phyloP scores from a whole-genome alignment of 2,888 invertebrate species.

The Hypselothyrea guttata region DNA sequence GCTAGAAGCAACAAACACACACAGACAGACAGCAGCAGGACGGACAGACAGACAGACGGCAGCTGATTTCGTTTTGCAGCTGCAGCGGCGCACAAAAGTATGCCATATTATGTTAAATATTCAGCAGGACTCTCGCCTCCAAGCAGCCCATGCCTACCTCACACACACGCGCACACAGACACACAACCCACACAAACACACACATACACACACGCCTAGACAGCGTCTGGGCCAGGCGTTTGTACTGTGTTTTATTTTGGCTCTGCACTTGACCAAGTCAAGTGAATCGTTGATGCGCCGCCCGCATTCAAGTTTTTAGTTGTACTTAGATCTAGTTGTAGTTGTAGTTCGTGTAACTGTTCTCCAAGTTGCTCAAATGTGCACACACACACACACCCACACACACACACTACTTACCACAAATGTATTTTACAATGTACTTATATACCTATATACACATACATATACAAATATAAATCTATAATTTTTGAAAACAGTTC shows the following conservation, averaged over 20 bases:
- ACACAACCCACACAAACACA: slow-evolving; percentile 10
- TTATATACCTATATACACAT: slow-evolving; percentile 38
- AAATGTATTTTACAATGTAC: slow-evolving; percentile 61
- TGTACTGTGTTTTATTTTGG: slow-evolving; percentile 35
- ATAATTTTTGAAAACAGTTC: slow-evolving; percentile 57
- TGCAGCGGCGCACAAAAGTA: slow-evolving; percentile 67
- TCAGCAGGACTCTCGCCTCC: slow-evolving; percentile 31
- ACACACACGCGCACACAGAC: slow-evolving; percentile 36
- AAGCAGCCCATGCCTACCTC: slow-evolving; percentile 67
- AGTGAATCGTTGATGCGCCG: slow-evolving; percentile 50
- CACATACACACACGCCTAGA: slow-evolving; percentile 8
- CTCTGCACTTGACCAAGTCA: slow-evolving; percentile 68
- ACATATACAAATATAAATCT: slow-evolving; percentile 15
- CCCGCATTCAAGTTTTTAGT: slow-evolving; percentile 58
- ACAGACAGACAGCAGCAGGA: slow-evolving; percentile 7
- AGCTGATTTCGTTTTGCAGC: slow-evolving; percentile 39
- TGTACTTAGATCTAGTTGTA: slow-evolving; percentile 57
- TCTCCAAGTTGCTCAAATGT: slow-evolving; percentile 72
- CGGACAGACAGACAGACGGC: slow-evolving; percentile 26
- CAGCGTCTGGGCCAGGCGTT: slow-evolving; percentile 15
- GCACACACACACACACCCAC: slow-evolving; percentile 25
- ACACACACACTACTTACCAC: slow-evolving; percentile 54
- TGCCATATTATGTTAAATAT: slow-evolving; percentile 67
- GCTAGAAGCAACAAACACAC: slow-evolving; percentile 58
- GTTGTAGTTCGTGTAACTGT: slow-evolving; percentile 40